These are phyloP conservation scores for Elachura formosa DNA, from an alignment of 2,113 vertebrate genomes.

Conservation along the genomic window DNA sequence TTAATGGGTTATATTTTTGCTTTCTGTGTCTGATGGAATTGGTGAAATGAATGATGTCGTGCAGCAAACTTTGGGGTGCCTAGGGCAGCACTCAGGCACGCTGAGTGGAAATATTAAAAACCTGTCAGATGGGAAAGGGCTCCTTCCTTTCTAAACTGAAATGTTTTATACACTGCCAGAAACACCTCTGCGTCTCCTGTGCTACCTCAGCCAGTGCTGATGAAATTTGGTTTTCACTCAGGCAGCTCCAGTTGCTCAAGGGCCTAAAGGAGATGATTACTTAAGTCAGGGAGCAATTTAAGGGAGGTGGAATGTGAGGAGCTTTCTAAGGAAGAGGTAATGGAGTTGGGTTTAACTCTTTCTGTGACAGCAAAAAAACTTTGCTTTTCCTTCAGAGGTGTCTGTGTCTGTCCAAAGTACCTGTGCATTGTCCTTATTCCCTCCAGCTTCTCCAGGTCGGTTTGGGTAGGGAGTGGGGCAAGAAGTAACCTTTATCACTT, in stretches of 20 bases:
- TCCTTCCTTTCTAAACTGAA: not conserved
- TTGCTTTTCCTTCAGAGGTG: not conserved
- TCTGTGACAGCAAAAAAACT: not conserved
- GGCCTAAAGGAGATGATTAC: slow-evolving; percentile 36
- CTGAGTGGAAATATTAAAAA: slow-evolving; percentile 1
- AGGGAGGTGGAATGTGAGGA: not conserved
- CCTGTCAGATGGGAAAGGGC: not conserved
- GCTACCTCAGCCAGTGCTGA: not conserved
- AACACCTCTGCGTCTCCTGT: slow-evolving; percentile 7
- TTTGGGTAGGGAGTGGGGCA: not conserved
- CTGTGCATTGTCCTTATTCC: not conserved
- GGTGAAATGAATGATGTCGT: not conserved
- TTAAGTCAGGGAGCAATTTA: slow-evolving; percentile 36
- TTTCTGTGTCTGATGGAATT: not conserved
- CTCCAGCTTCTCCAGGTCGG: not conserved
- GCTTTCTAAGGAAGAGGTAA: not conserved
- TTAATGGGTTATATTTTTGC: not conserved
- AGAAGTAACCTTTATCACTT: not conserved
- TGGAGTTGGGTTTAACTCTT: not conserved
- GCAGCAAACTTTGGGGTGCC: not conserved
- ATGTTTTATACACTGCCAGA: not conserved
- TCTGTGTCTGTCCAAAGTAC: not conserved
- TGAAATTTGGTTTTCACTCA: slow-evolving; percentile 9
- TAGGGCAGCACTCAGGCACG: not conserved
- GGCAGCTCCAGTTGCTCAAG: slow-evolving; percentile 20